Evolutionary conservation across 2,797 vertebrate species (phyloP).

Genomic region (Margarornis squamiger): DNA sequence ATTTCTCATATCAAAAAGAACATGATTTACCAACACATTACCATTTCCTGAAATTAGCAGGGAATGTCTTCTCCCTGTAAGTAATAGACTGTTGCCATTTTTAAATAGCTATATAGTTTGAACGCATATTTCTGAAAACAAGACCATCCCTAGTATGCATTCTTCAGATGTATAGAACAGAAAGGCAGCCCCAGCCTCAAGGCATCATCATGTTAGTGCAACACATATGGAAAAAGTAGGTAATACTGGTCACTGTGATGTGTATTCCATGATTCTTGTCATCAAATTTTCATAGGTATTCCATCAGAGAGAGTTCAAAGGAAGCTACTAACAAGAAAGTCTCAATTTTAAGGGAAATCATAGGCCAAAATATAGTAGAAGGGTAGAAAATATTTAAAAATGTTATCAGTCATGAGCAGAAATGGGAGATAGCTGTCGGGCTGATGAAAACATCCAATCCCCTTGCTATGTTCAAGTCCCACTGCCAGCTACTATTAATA

Average conservation of each 20-base stretch:
- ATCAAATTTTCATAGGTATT: neutral
- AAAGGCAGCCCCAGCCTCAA: neutral
- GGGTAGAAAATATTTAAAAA: neutral
- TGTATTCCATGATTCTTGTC: neutral
- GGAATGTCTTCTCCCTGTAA: neutral
- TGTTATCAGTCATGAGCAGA: neutral
- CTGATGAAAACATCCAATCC: neutral
- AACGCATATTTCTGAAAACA: neutral
- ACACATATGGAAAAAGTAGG: neutral
- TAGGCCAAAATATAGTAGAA: neutral
- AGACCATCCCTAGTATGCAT: neutral
- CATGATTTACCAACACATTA: neutral
- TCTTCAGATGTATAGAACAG: neutral
- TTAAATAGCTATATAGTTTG: neutral
- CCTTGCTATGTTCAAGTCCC: neutral
- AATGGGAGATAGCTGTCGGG: neutral
- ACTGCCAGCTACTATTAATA: neutral
- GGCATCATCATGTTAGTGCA: accelerated
- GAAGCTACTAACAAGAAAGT: neutral
- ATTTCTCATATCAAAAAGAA: neutral
- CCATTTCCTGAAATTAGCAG: neutral
- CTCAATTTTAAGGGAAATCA: neutral
- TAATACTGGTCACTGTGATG: neutral
- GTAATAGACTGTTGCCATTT: neutral
- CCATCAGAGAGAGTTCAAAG: neutral